These are phyloP conservation scores for Galeruca laticollis DNA, from an alignment of 2,888 invertebrate genomes.

Conservation along the genomic window DNA sequence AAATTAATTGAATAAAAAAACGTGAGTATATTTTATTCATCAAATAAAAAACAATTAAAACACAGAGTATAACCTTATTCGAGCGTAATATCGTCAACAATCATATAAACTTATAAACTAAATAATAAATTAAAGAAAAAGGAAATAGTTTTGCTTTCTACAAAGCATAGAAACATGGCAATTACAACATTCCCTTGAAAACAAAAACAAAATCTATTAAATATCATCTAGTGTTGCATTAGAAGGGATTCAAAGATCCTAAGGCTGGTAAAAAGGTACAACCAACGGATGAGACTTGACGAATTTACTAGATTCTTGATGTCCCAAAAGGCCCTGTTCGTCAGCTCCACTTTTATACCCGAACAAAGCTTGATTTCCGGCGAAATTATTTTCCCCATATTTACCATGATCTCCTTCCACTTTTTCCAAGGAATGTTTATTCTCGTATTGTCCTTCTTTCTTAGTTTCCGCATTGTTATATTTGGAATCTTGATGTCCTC, in stretches of 20 bases:
- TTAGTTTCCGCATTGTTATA: constrained; percentile 71
- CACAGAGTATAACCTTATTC: not conserved
- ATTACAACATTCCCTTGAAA: not conserved
- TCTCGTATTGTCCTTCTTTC: constrained; percentile 72
- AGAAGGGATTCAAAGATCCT: constrained; percentile 1
- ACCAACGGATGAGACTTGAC: constrained; percentile 71
- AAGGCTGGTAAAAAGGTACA: constrained; percentile 66
- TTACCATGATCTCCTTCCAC: constrained; percentile 73
- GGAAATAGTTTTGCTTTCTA: not conserved
- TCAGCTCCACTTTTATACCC: constrained; percentile 74
- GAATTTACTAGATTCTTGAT: constrained; percentile 71
- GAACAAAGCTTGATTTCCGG: constrained; percentile 71
- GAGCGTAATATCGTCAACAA: constrained; percentile 5
- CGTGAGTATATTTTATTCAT: too few species aligned
- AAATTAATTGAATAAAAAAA: too few species aligned
- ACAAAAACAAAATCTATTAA: not conserved
- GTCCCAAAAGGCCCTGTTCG: constrained; percentile 73
- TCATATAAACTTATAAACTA: not conserved
- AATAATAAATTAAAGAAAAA: constrained; percentile 10
- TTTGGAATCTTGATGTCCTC: constrained; percentile 72
- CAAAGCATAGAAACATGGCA: constrained; percentile 7
- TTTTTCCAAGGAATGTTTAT: constrained; percentile 71
- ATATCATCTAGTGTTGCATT: too few species aligned
- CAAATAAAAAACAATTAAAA: not conserved
- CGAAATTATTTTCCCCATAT: constrained; percentile 72